Conservation (phyloP, 2,113 vertebrate genomes). For the Chloropsis hardwickii region DNA sequence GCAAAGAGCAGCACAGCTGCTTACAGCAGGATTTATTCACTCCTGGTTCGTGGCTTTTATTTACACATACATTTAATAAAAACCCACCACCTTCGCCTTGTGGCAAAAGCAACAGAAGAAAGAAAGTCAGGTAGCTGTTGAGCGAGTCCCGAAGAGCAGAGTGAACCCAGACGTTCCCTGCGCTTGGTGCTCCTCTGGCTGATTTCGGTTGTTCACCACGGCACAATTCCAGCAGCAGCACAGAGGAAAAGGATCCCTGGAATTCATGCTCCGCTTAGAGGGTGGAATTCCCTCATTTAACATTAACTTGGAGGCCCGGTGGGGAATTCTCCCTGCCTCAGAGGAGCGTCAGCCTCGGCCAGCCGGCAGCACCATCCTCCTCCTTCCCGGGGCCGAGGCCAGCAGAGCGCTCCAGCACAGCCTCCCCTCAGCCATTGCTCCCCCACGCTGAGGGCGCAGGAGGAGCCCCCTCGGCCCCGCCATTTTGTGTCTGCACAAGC, state of each 20-base stretch:
- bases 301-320: fast-evolving
- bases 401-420: not conserved
- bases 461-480: not conserved
- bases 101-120: not conserved
- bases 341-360: fast-evolving
- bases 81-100: not conserved
- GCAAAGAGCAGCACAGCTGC: not conserved
- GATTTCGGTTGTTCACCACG: fast-evolving
- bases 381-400: not conserved
- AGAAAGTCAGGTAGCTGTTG: not conserved
- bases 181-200: not conserved
- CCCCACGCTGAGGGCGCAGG: fast-evolving
- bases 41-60: not conserved
- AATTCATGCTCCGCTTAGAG: fast-evolving
- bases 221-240: not conserved
- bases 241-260: not conserved
- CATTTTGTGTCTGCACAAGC: slow-evolving; percentile 16
- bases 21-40: not conserved
- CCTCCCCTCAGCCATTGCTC: not conserved
- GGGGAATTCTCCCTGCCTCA: not conserved
- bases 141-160: fast-evolving
- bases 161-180: not conserved
- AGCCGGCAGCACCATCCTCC: fast-evolving
- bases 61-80: not conserved
- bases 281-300: not conserved